phyloP scores from a whole-genome alignment of 2,113 vertebrate species.

The Redunca redunca region DNA sequence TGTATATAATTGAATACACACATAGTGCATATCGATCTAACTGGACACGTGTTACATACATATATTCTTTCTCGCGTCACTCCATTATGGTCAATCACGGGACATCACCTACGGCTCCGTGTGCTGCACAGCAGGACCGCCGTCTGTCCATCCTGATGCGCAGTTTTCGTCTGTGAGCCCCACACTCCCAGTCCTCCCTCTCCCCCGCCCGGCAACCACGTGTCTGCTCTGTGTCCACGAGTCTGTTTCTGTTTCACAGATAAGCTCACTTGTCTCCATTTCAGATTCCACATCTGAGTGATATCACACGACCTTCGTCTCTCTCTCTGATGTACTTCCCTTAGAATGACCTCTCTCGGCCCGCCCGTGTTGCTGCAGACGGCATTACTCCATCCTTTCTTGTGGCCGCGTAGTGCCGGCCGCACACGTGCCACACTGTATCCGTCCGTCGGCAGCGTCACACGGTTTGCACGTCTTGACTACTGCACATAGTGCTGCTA shows the following conservation, averaged over 20 bases:
- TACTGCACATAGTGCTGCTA: background rate
- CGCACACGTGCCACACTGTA: background rate
- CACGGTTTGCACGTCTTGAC: background rate
- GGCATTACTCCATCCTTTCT: fast-evolving
- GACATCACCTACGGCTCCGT: fast-evolving
- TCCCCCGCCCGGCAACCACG: background rate
- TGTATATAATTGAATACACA: fast-evolving
- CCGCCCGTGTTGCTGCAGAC: background rate
- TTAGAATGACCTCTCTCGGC: fast-evolving
- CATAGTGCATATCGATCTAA: background rate
- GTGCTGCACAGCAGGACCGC: background rate
- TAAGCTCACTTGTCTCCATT: background rate
- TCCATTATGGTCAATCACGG: too few species aligned
- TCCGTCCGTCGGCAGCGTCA: background rate
- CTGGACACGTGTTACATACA: background rate
- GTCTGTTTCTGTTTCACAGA: background rate
- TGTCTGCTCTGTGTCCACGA: background rate
- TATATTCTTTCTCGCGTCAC: fast-evolving
- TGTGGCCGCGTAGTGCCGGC: background rate
- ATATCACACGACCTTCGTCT: background rate
- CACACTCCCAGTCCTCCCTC: background rate
- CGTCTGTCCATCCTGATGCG: background rate
- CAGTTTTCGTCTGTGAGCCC: fast-evolving
- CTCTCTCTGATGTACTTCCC: background rate
- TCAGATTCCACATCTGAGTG: background rate